phyloP scores from a whole-genome alignment of 35 echinoderm and acorn worm genomes.

The Patiria miniata region DNA sequence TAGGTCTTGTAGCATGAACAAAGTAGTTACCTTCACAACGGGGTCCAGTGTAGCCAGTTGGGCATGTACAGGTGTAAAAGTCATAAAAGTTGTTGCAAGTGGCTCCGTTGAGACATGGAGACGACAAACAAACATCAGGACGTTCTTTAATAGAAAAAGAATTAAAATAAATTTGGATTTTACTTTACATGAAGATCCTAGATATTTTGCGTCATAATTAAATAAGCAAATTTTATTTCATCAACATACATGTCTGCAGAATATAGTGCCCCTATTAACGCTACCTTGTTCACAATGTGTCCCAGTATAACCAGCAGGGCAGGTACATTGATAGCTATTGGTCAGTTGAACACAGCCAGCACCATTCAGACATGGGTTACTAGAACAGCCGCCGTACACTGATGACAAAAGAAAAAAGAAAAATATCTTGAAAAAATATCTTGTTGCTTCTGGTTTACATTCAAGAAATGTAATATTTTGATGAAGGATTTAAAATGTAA shows the following conservation, averaged over 20 bases:
- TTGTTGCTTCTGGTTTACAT: not conserved
- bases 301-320: constrained; percentile 56
- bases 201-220: not conserved
- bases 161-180: not conserved
- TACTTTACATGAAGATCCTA: not conserved
- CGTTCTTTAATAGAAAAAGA: not conserved
- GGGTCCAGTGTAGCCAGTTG: constrained; percentile 32
- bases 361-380: constrained; percentile 77
- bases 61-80: constrained; percentile 37
- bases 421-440: constrained; percentile 3
- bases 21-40: constrained; percentile 34
- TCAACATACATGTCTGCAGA: not conserved
- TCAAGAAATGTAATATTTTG: not conserved
- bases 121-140: not conserved
- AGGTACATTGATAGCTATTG: constrained; percentile 55
- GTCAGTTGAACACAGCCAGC: constrained; percentile 45
- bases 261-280: too few relatives aligned
- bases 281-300: constrained; percentile 66
- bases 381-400: constrained; percentile 42
- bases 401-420: not conserved
- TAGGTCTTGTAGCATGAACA: too few relatives aligned
- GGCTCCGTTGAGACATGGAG: not conserved
- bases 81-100: constrained; percentile 28
- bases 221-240: not conserved
- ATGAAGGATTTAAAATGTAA: not conserved